These are phyloP conservation scores for Pseudopleuronectes americanus DNA, from an alignment of 2,797 vertebrate species.

Conservation along the genomic window DNA sequence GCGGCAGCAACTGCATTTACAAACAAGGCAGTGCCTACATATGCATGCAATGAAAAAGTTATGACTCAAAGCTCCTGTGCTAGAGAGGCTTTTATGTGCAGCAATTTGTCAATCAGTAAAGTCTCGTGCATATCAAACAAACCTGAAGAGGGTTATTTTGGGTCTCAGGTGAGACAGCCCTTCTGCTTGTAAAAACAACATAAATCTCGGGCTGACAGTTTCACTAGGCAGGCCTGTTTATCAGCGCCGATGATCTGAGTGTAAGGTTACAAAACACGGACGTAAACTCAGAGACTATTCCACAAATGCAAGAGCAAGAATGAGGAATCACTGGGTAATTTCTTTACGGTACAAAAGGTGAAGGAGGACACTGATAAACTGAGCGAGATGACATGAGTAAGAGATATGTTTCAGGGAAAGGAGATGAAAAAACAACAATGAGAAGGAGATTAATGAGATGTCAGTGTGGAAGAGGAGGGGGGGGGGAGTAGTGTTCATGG, in stretches of 20 bases:
- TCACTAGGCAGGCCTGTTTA: slow-evolving; percentile 37
- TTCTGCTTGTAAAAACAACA: slow-evolving; percentile 6
- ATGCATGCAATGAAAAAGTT: slow-evolving; percentile 30
- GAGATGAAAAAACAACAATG: background rate
- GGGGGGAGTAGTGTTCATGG: slow-evolving; percentile 29
- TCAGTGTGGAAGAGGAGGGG: background rate
- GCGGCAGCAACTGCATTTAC: slow-evolving; percentile 52
- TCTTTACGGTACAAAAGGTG: background rate
- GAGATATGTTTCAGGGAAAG: background rate
- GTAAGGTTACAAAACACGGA: slow-evolving; percentile 22
- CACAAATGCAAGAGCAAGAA: slow-evolving; percentile 3
- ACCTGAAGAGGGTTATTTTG: background rate
- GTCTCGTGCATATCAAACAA: slow-evolving; percentile 9
- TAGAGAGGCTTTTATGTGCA: slow-evolving; percentile 17
- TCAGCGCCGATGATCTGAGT: slow-evolving; percentile 37
- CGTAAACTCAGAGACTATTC: background rate
- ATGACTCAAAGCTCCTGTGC: background rate
- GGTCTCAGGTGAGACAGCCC: background rate
- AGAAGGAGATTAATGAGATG: slow-evolving; percentile 3
- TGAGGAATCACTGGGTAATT: background rate
- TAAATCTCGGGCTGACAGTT: slow-evolving; percentile 53
- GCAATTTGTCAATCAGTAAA: slow-evolving; percentile 2
- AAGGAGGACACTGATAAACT: slow-evolving; percentile 4
- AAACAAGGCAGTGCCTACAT: slow-evolving; percentile 30
- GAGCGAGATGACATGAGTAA: slow-evolving; percentile 2